Conservation (phyloP, 2,113 vertebrate species). For the Forbesichthys papilliferus region DNA sequence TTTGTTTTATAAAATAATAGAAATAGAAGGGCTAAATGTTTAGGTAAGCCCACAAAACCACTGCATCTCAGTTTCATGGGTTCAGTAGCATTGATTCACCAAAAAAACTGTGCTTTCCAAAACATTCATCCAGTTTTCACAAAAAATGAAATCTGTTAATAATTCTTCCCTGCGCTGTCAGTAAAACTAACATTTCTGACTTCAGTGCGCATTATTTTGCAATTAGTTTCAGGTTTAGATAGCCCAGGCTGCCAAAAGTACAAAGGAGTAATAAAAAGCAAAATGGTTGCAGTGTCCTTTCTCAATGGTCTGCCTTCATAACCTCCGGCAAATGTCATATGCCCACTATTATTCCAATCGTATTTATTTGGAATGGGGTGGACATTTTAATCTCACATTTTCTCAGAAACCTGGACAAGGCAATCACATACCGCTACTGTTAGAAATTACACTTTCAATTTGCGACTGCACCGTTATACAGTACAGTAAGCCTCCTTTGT, state of each 20-base stretch:
- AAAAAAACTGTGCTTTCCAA: background rate
- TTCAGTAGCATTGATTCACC: background rate
- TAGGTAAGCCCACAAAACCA: background rate
- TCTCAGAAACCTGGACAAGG: conserved; percentile 62
- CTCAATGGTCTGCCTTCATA: conserved; percentile 63
- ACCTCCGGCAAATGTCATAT: conserved; percentile 71
- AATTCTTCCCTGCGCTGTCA: conserved; percentile 4
- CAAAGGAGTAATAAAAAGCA: conserved; percentile 44
- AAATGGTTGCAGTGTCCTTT: conserved; percentile 56
- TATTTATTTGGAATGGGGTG: conserved; percentile 72
- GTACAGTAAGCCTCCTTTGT: conserved; percentile 59
- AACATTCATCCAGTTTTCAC: background rate
- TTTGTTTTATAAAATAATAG: background rate
- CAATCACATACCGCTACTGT: conserved; percentile 73
- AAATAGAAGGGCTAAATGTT: background rate
- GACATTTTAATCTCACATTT: conserved; percentile 75
- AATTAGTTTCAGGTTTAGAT: conserved; percentile 59
- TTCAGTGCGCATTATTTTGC: conserved; percentile 52
- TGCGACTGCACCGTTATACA: conserved; percentile 47
- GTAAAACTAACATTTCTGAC: conserved; percentile 24
- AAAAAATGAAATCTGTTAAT: background rate
- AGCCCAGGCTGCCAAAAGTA: conserved; percentile 35
- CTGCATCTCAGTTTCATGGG: background rate
- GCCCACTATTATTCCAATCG: conserved; percentile 62
- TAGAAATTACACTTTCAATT: conserved; percentile 79